Conservation (phyloP, 2,888 invertebrate species). For the Cantharis nigra region DNA sequence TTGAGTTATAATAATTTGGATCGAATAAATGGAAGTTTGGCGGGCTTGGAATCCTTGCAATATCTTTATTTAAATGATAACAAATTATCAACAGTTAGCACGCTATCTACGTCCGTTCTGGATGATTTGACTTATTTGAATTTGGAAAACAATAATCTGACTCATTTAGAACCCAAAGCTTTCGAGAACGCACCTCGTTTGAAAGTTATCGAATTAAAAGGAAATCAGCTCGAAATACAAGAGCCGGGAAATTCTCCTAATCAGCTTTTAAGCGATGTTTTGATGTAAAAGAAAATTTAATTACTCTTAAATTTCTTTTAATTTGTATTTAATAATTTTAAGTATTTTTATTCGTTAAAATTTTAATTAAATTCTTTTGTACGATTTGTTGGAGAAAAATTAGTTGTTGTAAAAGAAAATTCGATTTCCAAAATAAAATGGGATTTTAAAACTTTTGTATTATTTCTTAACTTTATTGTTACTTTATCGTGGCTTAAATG, state of each 20-base stretch:
- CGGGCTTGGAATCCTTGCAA: constrained; percentile 19
- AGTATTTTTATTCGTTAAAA: background rate
- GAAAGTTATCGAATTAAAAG: constrained; percentile 57
- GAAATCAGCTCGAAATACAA: constrained; percentile 44
- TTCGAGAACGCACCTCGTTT: constrained; percentile 53
- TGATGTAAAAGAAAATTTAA: constrained; percentile 14
- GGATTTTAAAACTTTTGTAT: background rate
- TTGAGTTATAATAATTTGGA: constrained; percentile 15
- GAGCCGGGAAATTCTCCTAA: constrained; percentile 2
- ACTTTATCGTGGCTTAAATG: background rate
- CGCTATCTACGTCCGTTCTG: constrained; percentile 1
- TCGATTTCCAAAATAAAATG: background rate
- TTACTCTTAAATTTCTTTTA: background rate
- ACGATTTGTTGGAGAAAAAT: background rate
- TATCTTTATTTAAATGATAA: constrained; percentile 17
- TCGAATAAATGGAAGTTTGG: constrained; percentile 10
- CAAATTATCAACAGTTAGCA: background rate
- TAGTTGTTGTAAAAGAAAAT: background rate
- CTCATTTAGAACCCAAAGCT: constrained; percentile 57
- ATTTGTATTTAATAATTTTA: background rate
- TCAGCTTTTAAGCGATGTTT: constrained; percentile 16
- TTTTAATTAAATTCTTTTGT: background rate
- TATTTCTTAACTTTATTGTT: background rate
- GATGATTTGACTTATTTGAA: constrained; percentile 37
- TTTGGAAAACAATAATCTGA: constrained; percentile 53